Evolutionary conservation across 2,797 vertebrate genomes (phyloP), one percentile per base, ranked within the genome.

Genomic region (Lates japonicus): DNA sequence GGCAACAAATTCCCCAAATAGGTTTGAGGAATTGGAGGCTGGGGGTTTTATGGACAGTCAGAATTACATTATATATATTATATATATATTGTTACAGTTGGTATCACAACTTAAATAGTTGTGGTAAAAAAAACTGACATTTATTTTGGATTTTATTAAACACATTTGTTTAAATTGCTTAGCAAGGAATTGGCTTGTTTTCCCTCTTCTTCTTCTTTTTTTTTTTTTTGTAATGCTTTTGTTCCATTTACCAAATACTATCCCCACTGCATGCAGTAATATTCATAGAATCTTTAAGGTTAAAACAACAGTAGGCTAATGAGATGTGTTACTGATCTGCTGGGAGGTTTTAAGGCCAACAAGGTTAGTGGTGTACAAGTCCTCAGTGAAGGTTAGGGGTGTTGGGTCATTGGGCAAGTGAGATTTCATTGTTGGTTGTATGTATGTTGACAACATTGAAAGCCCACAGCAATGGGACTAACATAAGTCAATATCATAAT

Each of bases 261-360:
- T 72, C 33, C 57, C 19, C 17, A 44, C 19, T 67, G 17, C 12
- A 61, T 54, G 52, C 29, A 11, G 25, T 33, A 29, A 7, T 16
- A 46, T 52, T 25, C 3, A 5, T 7, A 35, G 19, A 68, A 69
- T 68, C 20, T 48, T 22, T 60, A n/a, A 22, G 20, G 20, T n/a
- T 51, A 52, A 49, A 52, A 16, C 17, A 25, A 29, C 59, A 70
- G 29, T 49, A 35, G 39, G 31, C 31, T 22, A 42, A 72, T 33
- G 12, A 57, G 8, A 72, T 59, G 52, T 52, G 42, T 63, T 35
- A 74, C 63, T 61, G 63, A 68, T 76, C 22, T 61, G 14, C 25
- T 62, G 5, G 16, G 60, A 78, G 70, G 39, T 66, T 59, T 51
- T 70, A 62, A 29, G 52, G 6, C n/a, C n/a, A 33, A 3, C 49